Percentiles rank a stretch among this genome's conserved stretches.
Conservation (phyloP, 2,888 invertebrate genomes). For the Cataglyphis cursor region DNA sequence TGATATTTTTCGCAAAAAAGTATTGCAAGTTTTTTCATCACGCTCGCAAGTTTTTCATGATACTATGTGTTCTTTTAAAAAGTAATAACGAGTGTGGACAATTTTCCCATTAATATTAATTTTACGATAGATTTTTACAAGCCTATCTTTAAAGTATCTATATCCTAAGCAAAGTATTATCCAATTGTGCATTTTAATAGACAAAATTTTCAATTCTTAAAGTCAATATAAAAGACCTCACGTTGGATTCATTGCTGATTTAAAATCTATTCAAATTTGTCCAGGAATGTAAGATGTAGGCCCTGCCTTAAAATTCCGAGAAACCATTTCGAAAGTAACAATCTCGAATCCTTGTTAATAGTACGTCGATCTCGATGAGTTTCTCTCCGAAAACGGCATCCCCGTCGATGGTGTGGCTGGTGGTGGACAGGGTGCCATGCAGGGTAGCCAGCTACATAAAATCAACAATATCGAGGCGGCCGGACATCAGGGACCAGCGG, state of each 20-base stretch:
- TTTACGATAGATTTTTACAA: neutral
- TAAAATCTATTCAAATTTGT: neutral
- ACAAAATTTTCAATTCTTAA: neutral
- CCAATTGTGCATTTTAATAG: neutral
- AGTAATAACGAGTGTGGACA: neutral
- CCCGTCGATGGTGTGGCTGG: constrained; percentile 92
- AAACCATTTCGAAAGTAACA: constrained; percentile 50
- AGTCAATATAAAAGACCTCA: neutral
- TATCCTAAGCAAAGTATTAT: neutral
- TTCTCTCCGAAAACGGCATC: constrained; percentile 97
- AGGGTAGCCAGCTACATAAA: constrained; percentile 85
- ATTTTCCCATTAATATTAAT: neutral
- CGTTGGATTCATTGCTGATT: neutral
- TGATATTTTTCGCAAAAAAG: constrained; percentile 22
- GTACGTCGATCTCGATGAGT: constrained; percentile 99
- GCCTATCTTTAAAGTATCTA: neutral
- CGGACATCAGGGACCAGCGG: constrained; percentile 90
- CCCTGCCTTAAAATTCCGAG: neutral
- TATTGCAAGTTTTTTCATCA: constrained; percentile 14
- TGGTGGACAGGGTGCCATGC: constrained; percentile 87
- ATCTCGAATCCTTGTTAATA: constrained; percentile 87
- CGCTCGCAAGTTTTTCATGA: neutral
- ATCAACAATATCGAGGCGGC: constrained; percentile 83
- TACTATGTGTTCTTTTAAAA: constrained; percentile 16
- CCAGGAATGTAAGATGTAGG: neutral